phyloP scores from a whole-genome alignment of 2,113 vertebrate species.

The Tiliqua scincoides region DNA sequence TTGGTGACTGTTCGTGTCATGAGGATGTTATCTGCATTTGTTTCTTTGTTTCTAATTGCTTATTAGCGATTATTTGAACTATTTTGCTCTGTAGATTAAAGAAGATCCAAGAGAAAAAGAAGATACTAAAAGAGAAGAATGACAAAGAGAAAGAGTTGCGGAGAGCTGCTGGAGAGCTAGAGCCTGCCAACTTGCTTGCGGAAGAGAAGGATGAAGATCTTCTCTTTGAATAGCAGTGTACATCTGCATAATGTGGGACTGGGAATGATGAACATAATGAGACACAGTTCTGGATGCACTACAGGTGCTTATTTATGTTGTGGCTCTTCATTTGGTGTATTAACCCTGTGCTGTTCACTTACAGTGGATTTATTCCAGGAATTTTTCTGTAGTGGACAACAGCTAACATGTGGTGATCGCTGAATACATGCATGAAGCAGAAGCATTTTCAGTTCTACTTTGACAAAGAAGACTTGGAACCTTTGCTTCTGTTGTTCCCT shows the following conservation, averaged over 20 bases:
- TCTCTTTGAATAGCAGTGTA: slow-evolving; percentile 87
- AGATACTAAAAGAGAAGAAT: slow-evolving; percentile 88
- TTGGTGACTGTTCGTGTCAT: background rate
- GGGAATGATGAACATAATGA: slow-evolving; percentile 31
- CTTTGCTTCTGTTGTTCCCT: background rate
- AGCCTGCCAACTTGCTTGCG: slow-evolving; percentile 87
- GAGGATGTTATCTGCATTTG: too few relatives aligned
- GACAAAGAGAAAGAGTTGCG: slow-evolving; percentile 85
- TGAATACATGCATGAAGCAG: background rate
- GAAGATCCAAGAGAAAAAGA: slow-evolving; percentile 99
- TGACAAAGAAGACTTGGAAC: background rate
- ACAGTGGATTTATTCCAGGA: slow-evolving; percentile 63
- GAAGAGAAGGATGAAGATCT: slow-evolving; percentile 95
- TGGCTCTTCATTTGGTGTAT: slow-evolving; percentile 63
- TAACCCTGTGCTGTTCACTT: slow-evolving; percentile 43
- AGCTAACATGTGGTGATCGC: background rate
- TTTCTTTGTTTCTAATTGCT: too few relatives aligned
- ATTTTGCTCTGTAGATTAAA: slow-evolving; percentile 84
- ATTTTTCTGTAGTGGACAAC: slow-evolving; percentile 12
- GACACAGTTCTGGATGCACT: slow-evolving; percentile 42
- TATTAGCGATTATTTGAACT: background rate
- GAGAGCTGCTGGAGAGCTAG: slow-evolving; percentile 78
- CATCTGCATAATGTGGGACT: slow-evolving; percentile 2
- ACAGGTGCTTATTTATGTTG: slow-evolving; percentile 52
- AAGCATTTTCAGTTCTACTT: background rate